Conservation (phyloP, 2,888 invertebrate species). For the Sialis fuliginosa region DNA sequence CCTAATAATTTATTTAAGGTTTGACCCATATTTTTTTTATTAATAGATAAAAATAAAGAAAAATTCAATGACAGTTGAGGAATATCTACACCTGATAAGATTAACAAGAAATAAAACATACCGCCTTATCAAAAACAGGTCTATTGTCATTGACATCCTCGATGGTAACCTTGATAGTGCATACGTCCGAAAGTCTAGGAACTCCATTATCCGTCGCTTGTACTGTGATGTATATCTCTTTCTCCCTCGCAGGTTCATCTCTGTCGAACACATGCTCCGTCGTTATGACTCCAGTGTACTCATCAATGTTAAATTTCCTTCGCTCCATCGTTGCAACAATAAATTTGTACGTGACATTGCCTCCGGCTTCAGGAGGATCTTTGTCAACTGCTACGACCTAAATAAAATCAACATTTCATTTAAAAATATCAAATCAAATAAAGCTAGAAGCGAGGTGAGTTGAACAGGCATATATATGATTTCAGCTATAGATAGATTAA, state of each 20-base stretch:
- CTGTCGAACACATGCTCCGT: constrained; percentile 69
- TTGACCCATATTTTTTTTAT: too few species aligned
- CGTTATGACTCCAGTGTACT: constrained; percentile 54
- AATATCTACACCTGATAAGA: neutral
- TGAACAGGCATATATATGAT: neutral
- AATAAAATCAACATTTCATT: constrained; percentile 7
- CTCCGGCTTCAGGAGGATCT: constrained; percentile 58
- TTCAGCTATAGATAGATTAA: neutral
- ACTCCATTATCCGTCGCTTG: constrained; percentile 86
- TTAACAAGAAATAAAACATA: constrained; percentile 25
- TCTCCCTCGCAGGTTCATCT: constrained; percentile 73
- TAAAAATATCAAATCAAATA: neutral
- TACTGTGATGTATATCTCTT: constrained; percentile 70
- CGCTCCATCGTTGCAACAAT: constrained; percentile 57
- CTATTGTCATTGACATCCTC: constrained; percentile 87
- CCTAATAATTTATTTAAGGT: too few species aligned
- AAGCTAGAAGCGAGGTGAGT: neutral
- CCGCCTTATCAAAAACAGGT: constrained; percentile 65
- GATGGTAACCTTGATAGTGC: constrained; percentile 81
- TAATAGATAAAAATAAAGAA: too few species aligned
- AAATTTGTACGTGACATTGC: constrained; percentile 69
- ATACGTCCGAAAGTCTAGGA: constrained; percentile 79
- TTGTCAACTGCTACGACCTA: constrained; percentile 55
- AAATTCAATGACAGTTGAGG: neutral
- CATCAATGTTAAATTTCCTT: constrained; percentile 62